Evolutionary conservation across 1,140 invertebrate species (phyloP).

Genomic region (Lerema accius): DNA sequence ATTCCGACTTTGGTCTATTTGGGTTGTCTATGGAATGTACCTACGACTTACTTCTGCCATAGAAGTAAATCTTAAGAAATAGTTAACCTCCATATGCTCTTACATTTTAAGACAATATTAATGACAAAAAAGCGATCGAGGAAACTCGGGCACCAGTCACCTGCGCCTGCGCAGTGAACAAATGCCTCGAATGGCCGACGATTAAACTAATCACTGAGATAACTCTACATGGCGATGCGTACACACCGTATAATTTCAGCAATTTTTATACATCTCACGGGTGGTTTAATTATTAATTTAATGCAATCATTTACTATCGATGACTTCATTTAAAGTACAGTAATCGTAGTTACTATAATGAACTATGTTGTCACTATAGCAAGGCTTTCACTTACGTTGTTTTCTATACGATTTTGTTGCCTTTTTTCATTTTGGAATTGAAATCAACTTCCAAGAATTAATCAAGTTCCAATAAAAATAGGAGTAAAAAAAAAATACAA

Average conservation of each 20-base stretch:
- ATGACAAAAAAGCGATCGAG: slow-evolving; percentile 60
- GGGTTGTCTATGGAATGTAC: too few relatives aligned
- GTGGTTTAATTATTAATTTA: too few relatives aligned
- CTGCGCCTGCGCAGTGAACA: slow-evolving; percentile 43
- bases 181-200: slow-evolving; percentile 48
- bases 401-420: too few relatives aligned
- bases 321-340: slow-evolving; percentile 57
- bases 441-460: too few relatives aligned
- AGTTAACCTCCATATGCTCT: slow-evolving; percentile 54
- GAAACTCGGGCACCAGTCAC: slow-evolving; percentile 38
- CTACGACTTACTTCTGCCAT: slow-evolving; percentile 40
- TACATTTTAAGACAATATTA: slow-evolving; percentile 46
- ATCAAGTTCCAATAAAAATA: too few relatives aligned
- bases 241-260: slow-evolving; percentile 73
- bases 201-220: slow-evolving; percentile 75
- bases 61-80: slow-evolving; percentile 47
- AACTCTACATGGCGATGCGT: slow-evolving; percentile 59
- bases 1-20: too few relatives aligned
- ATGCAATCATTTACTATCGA: slow-evolving; percentile 49
- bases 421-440: too few relatives aligned
- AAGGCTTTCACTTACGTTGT: too few relatives aligned
- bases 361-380: too few relatives aligned
- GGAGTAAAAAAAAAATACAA: too few relatives aligned
- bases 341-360: too few relatives aligned
- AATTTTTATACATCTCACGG: slow-evolving; percentile 66